Base-by-base conservation (phyloP, 2,113 vertebrate species). In the Piaya cayana region DNA sequence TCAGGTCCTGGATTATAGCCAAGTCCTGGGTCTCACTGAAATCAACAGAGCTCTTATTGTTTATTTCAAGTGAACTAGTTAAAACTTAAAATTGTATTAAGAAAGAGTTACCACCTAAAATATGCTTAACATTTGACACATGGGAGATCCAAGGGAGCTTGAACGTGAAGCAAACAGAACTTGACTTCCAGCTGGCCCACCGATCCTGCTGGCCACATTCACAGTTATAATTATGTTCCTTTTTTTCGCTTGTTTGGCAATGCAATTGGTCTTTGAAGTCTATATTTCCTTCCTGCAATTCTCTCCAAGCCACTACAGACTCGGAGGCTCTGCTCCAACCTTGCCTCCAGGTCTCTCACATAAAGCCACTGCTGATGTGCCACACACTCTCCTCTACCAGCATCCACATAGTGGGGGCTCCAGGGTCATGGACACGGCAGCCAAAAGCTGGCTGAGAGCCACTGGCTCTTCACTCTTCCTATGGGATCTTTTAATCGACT, bases 241-340 rank as follows among this genome's bases (percentile, higher is more conserved):
- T 89, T 49, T 89, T 92, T 21, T n/a, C n/a, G 23, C 49, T 91
- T 45, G 12, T 71, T 88, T 81, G 92, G 36, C 58, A 84, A n/a
- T 36, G 49, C 27, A 86, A 43, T 36, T 11, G 11, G 30, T 53
- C 70, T 95, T 90, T 93, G 77, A 95, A 91, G 83, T 62, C 45
- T 71, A 0, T 55, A 68, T 94, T 96, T 94, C 74, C 62, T 95
- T 58, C 36, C 49, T 79, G 55, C 0, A 0, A 71, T 81, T 75
- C 62, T 82, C 43, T 91, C 53, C 65, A 84, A 82, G n/a, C 55
- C 75, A 62, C 49, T 88, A 36, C 69, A 82, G 34, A 6, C 30
- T 39, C 7, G 19, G 19, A 15, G 60, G 47, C 69, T 81, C 32
- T 1, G 1, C 45, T 92, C 62, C 77, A 92, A 0, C 49, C 49